phyloP scores from a whole-genome alignment of 2,888 invertebrate genomes.

The Drosophila nr. fundita region DNA sequence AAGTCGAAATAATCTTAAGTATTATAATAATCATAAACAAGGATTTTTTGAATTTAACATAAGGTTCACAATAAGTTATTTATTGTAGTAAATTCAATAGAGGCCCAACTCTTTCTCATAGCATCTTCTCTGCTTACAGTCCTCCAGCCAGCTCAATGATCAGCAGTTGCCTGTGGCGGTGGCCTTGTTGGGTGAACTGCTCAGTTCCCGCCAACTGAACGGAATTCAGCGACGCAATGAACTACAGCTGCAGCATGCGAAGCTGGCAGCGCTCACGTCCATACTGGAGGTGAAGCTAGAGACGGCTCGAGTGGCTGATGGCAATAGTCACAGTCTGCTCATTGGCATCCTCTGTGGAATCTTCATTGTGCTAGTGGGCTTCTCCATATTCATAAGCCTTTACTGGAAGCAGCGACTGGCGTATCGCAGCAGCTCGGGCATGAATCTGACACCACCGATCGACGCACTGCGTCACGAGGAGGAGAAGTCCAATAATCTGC shows the following conservation, averaged over 20 bases:
- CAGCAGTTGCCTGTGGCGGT: constrained; percentile 86
- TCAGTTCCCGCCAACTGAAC: constrained; percentile 86
- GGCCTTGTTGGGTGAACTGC: constrained; percentile 87
- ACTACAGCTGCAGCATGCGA: constrained; percentile 86
- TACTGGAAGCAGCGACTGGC: constrained; percentile 87
- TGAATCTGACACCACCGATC: constrained; percentile 86
- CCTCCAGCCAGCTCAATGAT: constrained; percentile 85
- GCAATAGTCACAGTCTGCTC: constrained; percentile 83
- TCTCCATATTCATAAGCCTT: constrained; percentile 86
- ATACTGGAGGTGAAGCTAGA: constrained; percentile 91
- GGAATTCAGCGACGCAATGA: constrained; percentile 79
- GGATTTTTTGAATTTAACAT: not conserved
- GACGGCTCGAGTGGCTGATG: constrained; percentile 87
- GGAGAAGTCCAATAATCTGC: constrained; percentile 95
- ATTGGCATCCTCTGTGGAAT: constrained; percentile 85
- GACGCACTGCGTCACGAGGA: constrained; percentile 90
- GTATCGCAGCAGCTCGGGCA: constrained; percentile 86
- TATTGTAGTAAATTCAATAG: not conserved
- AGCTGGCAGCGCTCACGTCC: constrained; percentile 88
- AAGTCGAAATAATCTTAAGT: constrained; percentile 81
- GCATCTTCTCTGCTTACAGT: constrained; percentile 81
- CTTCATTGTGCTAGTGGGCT: constrained; percentile 84
- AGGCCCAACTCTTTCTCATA: not conserved
- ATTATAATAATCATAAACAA: not conserved
- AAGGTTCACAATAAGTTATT: not conserved